Evolutionary conservation across 1,140 invertebrate genomes (phyloP), one percentile per base, ranked within the genome.

Genomic region (Octopus sinensis): DNA sequence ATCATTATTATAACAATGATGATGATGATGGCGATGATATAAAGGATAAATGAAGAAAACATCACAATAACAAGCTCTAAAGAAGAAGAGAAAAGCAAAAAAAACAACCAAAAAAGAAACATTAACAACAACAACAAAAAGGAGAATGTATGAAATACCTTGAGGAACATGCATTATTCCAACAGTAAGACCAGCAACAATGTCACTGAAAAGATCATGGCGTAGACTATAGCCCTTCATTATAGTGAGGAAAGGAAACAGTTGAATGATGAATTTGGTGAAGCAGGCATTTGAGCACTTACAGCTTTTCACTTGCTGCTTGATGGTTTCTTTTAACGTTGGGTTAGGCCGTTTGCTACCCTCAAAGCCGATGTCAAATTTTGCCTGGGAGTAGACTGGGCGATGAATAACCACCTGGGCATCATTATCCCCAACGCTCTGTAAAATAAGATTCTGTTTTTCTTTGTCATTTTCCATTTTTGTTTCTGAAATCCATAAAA

Each of bases 101-200:
- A 43, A 43, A 43, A 43, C 0, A 43, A 43, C 0, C 30, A 43
- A 0, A 43, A 43, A 43, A 43, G 30, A 43, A 43, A 43, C 30
- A 43, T 43, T 43, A 43, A 43, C 30, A 43, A 43, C 30, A 43
- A 43, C 30, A 43, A 43, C 30, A 43, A 43, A 43, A 43, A 43
- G 30, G 30, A 43, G 30, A 43, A 43, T 43, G 30, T 43, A 43
- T 43, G 30, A 89, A 84, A 91, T 90, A 87, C 92, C 91, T 88
- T 92, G 92, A 54, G 92, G 92, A 79, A 93, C 90, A 82, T 92
- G 92, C 91, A 92, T 92, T 53, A 92, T 90, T 51, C 91, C 92
- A 6, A 92, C 89, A 3, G 92, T 92, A 5, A 92, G 76, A 6
- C 92, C 92, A 52, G 92, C 89, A 51, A 92, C 85, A 51, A 92